Evolutionary conservation across 2,888 invertebrate species (phyloP).

Genomic region (Lamellibrachia columna): DNA sequence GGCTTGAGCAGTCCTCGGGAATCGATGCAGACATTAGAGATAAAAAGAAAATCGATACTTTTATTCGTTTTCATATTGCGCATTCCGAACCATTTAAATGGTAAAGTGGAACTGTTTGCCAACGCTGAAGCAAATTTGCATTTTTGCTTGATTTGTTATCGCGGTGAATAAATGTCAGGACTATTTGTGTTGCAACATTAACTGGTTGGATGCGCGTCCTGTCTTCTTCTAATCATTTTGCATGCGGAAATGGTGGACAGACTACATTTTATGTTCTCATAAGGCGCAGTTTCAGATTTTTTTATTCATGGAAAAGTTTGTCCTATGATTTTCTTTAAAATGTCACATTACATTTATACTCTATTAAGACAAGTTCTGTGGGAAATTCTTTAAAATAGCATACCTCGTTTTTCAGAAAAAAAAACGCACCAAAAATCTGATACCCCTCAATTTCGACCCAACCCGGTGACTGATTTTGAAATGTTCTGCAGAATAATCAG

Average conservation of each 20-base stretch:
- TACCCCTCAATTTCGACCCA: too few species aligned
- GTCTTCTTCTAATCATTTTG: background rate
- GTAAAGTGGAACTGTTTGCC: background rate
- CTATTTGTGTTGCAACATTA: background rate
- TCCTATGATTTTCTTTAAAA: too few species aligned
- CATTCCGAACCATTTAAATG: background rate
- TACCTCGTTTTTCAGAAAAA: too few species aligned
- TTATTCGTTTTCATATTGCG: background rate
- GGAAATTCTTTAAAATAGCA: too few species aligned
- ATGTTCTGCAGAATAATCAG: too few species aligned
- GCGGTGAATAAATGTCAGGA: background rate
- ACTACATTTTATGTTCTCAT: too few species aligned
- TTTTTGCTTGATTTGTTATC: background rate
- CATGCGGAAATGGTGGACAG: background rate
- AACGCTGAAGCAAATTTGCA: background rate
- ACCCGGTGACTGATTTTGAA: too few species aligned
- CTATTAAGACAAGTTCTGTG: too few species aligned
- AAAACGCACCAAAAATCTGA: too few species aligned
- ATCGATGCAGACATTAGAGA: background rate
- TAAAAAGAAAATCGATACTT: conserved; percentile 12
- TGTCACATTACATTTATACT: too few species aligned
- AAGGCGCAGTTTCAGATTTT: too few species aligned
- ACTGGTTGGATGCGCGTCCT: background rate
- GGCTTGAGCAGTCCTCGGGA: background rate
- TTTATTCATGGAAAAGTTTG: too few species aligned